Evolutionary conservation across 2,888 invertebrate species (phyloP), one percentile per base, ranked within the genome.

Genomic region (Drosophila anomelani): DNA sequence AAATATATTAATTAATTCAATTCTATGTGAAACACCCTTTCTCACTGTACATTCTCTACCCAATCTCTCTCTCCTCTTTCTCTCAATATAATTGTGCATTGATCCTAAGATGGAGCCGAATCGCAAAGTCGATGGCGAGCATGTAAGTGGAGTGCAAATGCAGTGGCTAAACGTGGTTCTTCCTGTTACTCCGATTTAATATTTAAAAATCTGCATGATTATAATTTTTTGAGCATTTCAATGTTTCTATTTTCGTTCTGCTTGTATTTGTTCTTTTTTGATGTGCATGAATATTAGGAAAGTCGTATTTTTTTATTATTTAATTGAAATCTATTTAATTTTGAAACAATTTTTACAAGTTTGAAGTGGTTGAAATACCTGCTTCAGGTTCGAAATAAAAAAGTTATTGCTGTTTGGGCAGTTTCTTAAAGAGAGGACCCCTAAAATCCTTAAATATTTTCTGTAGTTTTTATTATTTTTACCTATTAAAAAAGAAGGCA

Each of bases 71-170:
- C 34, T 20, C n/a, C 10, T 47, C 26, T 47, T 7, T 49, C 20
- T 68, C 49, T 53, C 34, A 36, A 15, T 41, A 36, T 34, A 57
- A 62, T 49, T 78, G 32, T 55, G 61, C 54, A 55, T 64, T 72
- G 49, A 34, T 59, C 67, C 66, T 75, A 78, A 96, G 96, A 96
- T 96, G 96, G 96, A 96, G 94, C 96, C 96, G 90, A 96, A 96
- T 94, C 95, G 96, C 94, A 95, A 95, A 93, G 94, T 95, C 91
- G 96, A 96, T 94, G 95, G 95, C 93, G 96, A 96, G 93, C 95
- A 96, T 94, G 96, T 96, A 95, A 96, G 96, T 95, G 89, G 57
- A 49, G 47, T 60, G 39, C 32, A 23, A 64, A 64, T 39, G 17
- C 34, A 43, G 29, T 51, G 59, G 39, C 44, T 39, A 38, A 17